Conservation (phyloP, 2,113 vertebrate species). For the Eudyptes chrysolophus region DNA sequence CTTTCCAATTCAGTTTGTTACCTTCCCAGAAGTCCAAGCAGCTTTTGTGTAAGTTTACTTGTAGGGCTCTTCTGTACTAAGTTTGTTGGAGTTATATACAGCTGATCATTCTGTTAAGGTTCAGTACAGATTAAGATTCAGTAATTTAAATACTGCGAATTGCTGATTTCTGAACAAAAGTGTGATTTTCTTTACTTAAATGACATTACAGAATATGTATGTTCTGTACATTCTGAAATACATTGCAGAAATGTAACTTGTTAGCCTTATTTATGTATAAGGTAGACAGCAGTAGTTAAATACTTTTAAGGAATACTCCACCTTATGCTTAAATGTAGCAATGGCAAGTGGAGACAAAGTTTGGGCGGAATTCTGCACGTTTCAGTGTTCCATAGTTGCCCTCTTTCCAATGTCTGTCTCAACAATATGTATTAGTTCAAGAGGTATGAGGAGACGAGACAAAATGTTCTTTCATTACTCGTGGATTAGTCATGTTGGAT, state of each 20-base stretch:
- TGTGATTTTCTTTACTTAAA: not conserved
- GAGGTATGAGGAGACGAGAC: not conserved
- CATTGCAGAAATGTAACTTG: not conserved
- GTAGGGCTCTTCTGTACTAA: not conserved
- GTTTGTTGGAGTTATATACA: not conserved
- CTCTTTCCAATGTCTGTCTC: not conserved
- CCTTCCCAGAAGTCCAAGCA: not conserved
- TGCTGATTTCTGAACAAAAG: not conserved
- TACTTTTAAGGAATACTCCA: not conserved
- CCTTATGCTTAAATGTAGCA: not conserved
- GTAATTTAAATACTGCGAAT: not conserved
- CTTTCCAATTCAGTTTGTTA: not conserved
- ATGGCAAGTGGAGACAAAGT: not conserved
- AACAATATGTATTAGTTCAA: not conserved
- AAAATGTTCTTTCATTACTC: not conserved
- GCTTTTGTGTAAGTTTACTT: not conserved
- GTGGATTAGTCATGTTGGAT: not conserved
- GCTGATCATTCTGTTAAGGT: not conserved
- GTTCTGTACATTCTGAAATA: not conserved
- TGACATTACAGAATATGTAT: too few relatives aligned
- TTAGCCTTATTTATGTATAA: not conserved
- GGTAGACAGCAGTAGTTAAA: not conserved
- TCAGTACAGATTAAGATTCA: not conserved
- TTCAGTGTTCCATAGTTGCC: not conserved
- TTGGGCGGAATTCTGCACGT: rapidly evolving